Base-by-base conservation (phyloP, 1,140 invertebrate genomes). In the Dendrolimus kikuchii region DNA sequence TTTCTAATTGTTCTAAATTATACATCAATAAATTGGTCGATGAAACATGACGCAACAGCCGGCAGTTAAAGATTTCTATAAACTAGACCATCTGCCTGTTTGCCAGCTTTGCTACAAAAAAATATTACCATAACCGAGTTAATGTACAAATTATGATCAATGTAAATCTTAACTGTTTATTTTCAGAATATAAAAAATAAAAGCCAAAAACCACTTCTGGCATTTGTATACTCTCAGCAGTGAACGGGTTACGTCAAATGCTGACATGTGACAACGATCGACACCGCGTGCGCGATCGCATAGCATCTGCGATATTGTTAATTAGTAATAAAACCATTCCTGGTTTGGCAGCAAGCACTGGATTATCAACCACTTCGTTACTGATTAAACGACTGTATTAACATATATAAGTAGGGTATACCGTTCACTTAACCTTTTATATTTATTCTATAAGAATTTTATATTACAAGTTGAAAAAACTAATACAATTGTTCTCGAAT, bases 261-360 rank as follows among this genome's bases (percentile, higher is more conserved):
- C 53, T 64, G 67, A 68, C 64, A 68, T 44, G 62, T 66, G 67
- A 70, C 61, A 61, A 58, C 64, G 62, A 68, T 64, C 62, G 66
- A 48, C 62, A 62, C 57, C 52, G 44, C 10, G 53, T 55, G 46
- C 57, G 44, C 52, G 57, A 60, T 55, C 59, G 59, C 57, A 23
- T 53, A 62, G 60, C 46, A 61, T 63, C 56, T 53, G 49, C 54
- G 58, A 71, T 74, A 74, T 59, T 52, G 62, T 68, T 68, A 71
- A 70, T 70, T 73, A 68, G 68, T 62, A 68, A 70, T 62, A 65
- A 68, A 62, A 66, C 64, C 56, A 45, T 50, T 40, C 58, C 59
- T 55, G 57, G 39, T 61, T 49, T 7, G 57, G 49, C 51, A 56
- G 40, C 5, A 50, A 46, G 42, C 42, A 46, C 57, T 47, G 53